These are phyloP conservation scores for Tiliqua scincoides DNA, from an alignment of 2,113 vertebrate species.

Conservation along the genomic window DNA sequence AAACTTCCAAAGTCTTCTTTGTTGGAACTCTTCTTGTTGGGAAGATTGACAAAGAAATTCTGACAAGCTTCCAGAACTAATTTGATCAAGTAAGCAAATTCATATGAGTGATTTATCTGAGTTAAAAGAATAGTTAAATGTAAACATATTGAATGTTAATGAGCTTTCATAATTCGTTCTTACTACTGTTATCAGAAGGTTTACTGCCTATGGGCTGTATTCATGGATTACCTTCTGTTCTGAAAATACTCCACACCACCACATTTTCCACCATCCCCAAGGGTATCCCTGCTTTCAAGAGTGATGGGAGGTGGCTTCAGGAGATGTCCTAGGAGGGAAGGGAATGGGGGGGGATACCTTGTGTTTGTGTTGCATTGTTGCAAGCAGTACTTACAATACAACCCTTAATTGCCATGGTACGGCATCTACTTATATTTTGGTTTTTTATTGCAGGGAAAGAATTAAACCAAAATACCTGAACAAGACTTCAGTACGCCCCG, in stretches of 20 bases:
- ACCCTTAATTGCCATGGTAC: not conserved
- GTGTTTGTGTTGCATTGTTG: not conserved
- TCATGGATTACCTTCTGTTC: too few relatives aligned
- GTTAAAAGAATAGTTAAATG: not conserved
- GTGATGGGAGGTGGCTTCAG: too few relatives aligned
- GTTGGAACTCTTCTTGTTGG: too few relatives aligned
- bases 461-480: conserved; percentile 95
- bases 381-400: not conserved
- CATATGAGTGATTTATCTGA: too few relatives aligned
- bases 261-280: too few relatives aligned
- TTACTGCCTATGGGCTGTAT: too few relatives aligned
- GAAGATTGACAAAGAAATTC: not conserved
- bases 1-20: not conserved
- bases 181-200: not conserved
- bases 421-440: not conserved
- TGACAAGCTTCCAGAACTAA: not conserved
- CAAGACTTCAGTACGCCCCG: conserved; percentile 96
- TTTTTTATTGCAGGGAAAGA: conserved; percentile 81
- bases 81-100: conserved; percentile 1
- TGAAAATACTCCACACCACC: too few relatives aligned
- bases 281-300: too few relatives aligned
- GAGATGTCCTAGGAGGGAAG: too few relatives aligned
- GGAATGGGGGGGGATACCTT: too few relatives aligned
- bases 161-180: not conserved
- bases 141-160: not conserved